A percentile compares a stretch with the other conserved stretches of the same genome.
Evolutionary conservation across 1,140 invertebrate species (phyloP).

Genomic region (Holotrichia oblita): DNA sequence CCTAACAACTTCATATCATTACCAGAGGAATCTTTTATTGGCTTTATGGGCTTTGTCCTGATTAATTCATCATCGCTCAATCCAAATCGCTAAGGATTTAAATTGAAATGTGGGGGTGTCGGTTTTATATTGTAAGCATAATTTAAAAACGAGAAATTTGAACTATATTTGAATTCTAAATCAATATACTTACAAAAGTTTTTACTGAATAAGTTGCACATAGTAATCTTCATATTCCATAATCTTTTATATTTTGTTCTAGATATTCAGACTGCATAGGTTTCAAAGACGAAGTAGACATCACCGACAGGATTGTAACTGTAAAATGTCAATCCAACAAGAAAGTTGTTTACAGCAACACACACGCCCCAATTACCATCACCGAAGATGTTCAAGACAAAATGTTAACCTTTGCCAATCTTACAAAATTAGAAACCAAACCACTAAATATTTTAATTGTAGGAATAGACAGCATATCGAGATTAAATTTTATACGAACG

Average conservation of each 20-base stretch:
- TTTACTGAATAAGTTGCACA: too few species aligned
- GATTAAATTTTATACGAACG: slow-evolving; percentile 77
- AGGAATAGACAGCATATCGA: slow-evolving; percentile 85
- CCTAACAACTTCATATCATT: too few species aligned
- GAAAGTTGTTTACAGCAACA: slow-evolving; percentile 63
- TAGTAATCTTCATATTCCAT: too few species aligned
- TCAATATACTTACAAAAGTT: too few species aligned
- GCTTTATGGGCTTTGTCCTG: too few species aligned
- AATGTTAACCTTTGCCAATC: slow-evolving; percentile 41
- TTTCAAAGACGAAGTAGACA: slow-evolving; percentile 15
- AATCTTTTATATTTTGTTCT: neutral
- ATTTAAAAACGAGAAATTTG: too few species aligned
- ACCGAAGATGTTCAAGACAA: slow-evolving; percentile 49
- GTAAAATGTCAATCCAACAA: slow-evolving; percentile 39
- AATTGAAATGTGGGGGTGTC: too few species aligned
- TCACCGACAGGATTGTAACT: slow-evolving; percentile 15
- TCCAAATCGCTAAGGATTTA: too few species aligned
- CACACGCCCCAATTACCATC: slow-evolving; percentile 60
- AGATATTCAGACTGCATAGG: slow-evolving; percentile 20
- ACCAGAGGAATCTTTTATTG: too few species aligned
- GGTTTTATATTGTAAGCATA: too few species aligned
- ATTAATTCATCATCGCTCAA: too few species aligned
- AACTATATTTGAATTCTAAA: too few species aligned
- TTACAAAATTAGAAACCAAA: neutral
- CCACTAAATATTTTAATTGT: slow-evolving; percentile 74